Conservation (phyloP, 1,140 invertebrate species). For the Ips nitidus region DNA sequence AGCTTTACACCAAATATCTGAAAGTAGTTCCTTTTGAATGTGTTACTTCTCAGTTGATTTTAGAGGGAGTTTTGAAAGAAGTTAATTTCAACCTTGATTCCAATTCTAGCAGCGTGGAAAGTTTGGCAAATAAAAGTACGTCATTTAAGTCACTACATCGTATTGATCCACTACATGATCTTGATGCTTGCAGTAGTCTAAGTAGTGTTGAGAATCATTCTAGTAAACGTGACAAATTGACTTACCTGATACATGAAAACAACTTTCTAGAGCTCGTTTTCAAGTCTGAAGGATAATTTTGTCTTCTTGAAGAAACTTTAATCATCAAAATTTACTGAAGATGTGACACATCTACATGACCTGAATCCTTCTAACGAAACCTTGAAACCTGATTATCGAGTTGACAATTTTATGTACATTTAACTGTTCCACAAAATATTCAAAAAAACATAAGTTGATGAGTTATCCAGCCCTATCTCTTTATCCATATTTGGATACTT, state of each 20-base stretch:
- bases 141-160: constrained; percentile 11
- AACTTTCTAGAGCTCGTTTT: constrained; percentile 19
- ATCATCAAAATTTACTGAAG: background rate
- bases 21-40: constrained; percentile 29
- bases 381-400: constrained; percentile 3
- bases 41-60: constrained; percentile 10
- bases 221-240: background rate
- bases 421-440: constrained; percentile 28
- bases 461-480: too few species aligned
- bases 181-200: constrained; percentile 12
- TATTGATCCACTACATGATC: constrained; percentile 8
- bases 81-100: constrained; percentile 13
- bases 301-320: constrained; percentile 7
- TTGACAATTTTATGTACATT: constrained; percentile 30
- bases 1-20: constrained; percentile 30
- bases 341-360: constrained; percentile 36
- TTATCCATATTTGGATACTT: background rate
- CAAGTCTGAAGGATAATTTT: constrained; percentile 19
- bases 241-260: constrained; percentile 27
- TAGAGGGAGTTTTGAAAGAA: constrained; percentile 31
- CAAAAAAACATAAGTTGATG: background rate
- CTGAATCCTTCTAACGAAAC: constrained; percentile 16
- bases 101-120: background rate
- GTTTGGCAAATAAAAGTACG: background rate
- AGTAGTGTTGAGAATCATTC: background rate